Evolutionary conservation across 2,797 vertebrate species (phyloP), one percentile per base, ranked within the genome.

Genomic region (Oceanodroma leucorhoa): DNA sequence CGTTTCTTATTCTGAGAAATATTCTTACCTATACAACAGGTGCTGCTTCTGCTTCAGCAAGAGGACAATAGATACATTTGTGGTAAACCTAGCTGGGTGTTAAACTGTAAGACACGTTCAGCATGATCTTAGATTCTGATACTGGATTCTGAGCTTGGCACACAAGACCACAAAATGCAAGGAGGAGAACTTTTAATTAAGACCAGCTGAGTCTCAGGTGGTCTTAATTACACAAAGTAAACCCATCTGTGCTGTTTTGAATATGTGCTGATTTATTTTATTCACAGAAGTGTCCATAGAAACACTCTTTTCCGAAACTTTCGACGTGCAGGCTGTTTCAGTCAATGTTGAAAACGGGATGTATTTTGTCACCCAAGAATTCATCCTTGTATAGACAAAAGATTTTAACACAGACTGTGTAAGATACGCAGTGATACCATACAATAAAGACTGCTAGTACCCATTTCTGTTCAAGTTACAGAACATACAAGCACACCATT

Each of bases 281-380:
- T 32, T 54, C 40, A 41, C 61, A 41, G 57, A n/a, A 55, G 11
- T n/a, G 24, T 65, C 36, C 73, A 66, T 20, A 19, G 32, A 71
- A 82, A 75, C 21, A 22, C 19, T 15, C 43, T 19, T 45, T 38
- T 30, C 64, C 57, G 29, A 69, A 53, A 34, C 13, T 60, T 78
- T 1, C 20, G 15, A 43, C 0, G 1, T 16, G 12, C 24, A 60
- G 41, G 24, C 67, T 61, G 19, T 36, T 88, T 51, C n/a, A 73
- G 66, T n/a, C 40, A 48, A 5, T 0, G 0, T 0, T 65, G 45
- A 23, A 53, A 80, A 19, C 72, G 61, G 67, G 54, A 62, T 70
- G 0, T 12, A 14, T 77, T 80, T 80, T 3, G 5, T 61, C 60
- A 57, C 41, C 41, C 50, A 82, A 40, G 41, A 83, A 61, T 40